Conservation (phyloP, 2,113 vertebrate species). For the Albula glossodonta region DNA sequence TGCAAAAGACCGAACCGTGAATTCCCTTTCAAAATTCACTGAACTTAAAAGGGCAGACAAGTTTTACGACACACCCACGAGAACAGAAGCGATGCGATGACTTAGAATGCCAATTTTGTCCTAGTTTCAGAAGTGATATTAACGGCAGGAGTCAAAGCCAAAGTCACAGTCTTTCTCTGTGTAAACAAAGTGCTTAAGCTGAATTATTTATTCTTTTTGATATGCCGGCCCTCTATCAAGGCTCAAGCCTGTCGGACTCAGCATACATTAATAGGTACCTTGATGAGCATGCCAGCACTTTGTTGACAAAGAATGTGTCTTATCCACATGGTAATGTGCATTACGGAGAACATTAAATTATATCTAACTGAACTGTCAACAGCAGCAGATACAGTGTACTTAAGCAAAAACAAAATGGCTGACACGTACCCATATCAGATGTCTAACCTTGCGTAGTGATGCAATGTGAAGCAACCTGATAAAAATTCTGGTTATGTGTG, state of each 20-base stretch:
- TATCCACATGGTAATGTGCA: not conserved
- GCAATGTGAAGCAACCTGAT: not conserved
- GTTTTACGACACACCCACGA: constrained; percentile 35
- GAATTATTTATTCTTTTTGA: constrained; percentile 29
- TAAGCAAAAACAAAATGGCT: not conserved
- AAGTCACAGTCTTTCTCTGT: constrained; percentile 42
- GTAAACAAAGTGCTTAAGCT: constrained; percentile 55
- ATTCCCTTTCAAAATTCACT: not conserved
- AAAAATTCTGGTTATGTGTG: not conserved
- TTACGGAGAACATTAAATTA: not conserved
- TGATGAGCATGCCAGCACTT: not conserved
- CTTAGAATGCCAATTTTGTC: constrained; percentile 49
- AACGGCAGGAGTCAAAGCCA: constrained; percentile 41
- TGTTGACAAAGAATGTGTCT: not conserved
- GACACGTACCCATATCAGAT: not conserved
- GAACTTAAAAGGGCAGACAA: constrained; percentile 28
- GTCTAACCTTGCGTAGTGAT: not conserved
- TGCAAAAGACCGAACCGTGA: not conserved
- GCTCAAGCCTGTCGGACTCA: constrained; percentile 25
- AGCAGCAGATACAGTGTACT: not conserved
- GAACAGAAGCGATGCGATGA: constrained; percentile 45
- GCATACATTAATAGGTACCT: not conserved
- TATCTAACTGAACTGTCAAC: not conserved
- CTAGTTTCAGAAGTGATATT: constrained; percentile 50
- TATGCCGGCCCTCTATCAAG: constrained; percentile 16